Evolutionary conservation across 2,888 invertebrate genomes (phyloP), one percentile per base, ranked within the genome.

Genomic region (Zygaena filipendulae): DNA sequence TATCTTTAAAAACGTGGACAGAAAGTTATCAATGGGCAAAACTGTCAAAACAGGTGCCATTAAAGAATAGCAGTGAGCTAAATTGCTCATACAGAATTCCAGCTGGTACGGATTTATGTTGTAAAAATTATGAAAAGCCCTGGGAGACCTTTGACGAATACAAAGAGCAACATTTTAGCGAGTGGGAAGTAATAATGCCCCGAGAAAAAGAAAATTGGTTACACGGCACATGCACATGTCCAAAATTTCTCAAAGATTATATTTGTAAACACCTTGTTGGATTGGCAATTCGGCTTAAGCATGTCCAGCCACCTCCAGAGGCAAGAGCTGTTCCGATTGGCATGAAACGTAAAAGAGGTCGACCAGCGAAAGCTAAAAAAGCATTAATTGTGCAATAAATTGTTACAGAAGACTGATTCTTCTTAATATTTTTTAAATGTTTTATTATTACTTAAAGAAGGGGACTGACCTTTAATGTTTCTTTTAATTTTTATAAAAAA

Each of bases 261-360:
- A 25, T 25, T 6, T 29, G 29, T 10, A 24, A 29, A 11, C 29
- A 29, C 10, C 7, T 24, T 4, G 11, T 29, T 19, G 24, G 24
- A 10, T 25, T 29, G 25, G 25, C 36, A n/a, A 38, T 38, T 11
- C 27, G 35, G 21, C 21, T 36, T 21, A 35, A 41, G 27, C 29
- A 37, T 23, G 27, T 23, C 11, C 22, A 20, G 7, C 33, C 37
- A 11, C 35, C 36, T 14, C 21, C 6, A 27, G 35, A 37, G 30
- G 33, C 32, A 10, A 36, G 21, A 23, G 29, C 25, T 29, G 34
- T 25, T 11, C 21, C 25, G 6, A 20, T 30, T 14, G 25, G 30
- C 2, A 11, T 24, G 13, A 30, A 30, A 16, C 20, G 25, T 7
- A 30, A 30, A 20, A 21, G 30, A 16, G 30, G 25, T 11, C 20